These are phyloP conservation scores for Pseudotriccus pelzelni DNA, from an alignment of 2,797 vertebrate genomes.

Conservation along the genomic window DNA sequence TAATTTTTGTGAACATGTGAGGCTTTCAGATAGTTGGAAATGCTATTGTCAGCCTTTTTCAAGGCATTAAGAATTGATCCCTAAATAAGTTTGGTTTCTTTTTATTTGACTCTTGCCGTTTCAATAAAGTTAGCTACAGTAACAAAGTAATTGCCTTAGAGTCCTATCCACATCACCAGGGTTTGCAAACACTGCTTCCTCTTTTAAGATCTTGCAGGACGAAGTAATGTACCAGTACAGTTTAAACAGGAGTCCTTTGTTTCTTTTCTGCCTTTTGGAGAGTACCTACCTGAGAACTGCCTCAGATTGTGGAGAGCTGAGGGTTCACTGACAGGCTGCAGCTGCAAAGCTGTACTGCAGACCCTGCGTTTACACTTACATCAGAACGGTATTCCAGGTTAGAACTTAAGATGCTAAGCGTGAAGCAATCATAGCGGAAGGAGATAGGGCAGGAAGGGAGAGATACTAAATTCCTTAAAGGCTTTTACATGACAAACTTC, in stretches of 20 bases:
- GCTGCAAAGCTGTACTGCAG: not conserved
- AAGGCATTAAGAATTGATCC: not conserved
- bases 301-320: not conserved
- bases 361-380: not conserved
- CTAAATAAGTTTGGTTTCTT: not conserved
- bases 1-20: not conserved
- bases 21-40: not conserved
- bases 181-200: not conserved
- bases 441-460: not conserved
- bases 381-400: not conserved
- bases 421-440: not conserved
- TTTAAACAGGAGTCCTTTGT: not conserved
- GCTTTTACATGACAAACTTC: not conserved
- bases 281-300: not conserved
- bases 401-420: not conserved
- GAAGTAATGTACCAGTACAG: not conserved
- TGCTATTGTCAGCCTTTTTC: not conserved
- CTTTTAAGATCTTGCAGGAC: not conserved
- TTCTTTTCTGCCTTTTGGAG: not conserved
- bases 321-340: not conserved
- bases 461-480: not conserved
- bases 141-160: not conserved
- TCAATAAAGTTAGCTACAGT: not conserved
- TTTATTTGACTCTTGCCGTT: constrained; percentile 1
- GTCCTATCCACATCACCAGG: not conserved